Evolutionary conservation across 2,113 vertebrate species (phyloP), one percentile per base, ranked within the genome.

Genomic region (Benthochromis sp.): DNA sequence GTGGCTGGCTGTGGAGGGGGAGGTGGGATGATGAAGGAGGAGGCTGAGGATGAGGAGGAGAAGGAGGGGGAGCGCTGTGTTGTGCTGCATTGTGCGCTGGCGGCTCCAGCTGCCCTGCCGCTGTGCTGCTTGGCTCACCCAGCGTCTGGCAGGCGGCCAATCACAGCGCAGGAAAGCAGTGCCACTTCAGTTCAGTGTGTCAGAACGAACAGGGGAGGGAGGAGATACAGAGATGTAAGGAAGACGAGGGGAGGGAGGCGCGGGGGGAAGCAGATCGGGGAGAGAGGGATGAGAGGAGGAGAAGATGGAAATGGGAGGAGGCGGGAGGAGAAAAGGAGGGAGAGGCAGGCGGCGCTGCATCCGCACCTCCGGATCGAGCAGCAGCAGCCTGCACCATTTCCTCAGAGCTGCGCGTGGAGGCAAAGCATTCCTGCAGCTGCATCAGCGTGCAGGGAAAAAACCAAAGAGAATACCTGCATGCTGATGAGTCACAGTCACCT

Each of bases 101-200:
- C 88, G 69, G 81, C 94, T 93, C 93, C 94, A 95, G 94, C 95
- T 95, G 94, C 93, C 94, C 91, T 91, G 93, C 85, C 82, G 88
- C 94, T 94, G 91, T 89, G 92, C 93, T 92, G 91, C 91, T 92
- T 89, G 89, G 90, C 92, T 96, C 92, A 90, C 45, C 91, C 93
- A 93, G 94, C 91, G 92, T 93, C 95, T 96, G 96, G 96, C 93
- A 89, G 93, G 84, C 93, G 92, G 95, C 96, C 96, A 96, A 95
- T 96, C 90, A 92, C 91, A 92, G 93, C 54, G 85, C 85, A 90
- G 89, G 90, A 79, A 96, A 95, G 95, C 93, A 88, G 95, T 94
- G 96, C 94, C 96, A 96, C 92, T 95, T 93, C 88, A 96, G 95
- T 96, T 97, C 96, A 97, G 94, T 96, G 95, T 96, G 96, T 96